Conservation (phyloP, 1,140 invertebrate species). For the Olivierus martensii region DNA sequence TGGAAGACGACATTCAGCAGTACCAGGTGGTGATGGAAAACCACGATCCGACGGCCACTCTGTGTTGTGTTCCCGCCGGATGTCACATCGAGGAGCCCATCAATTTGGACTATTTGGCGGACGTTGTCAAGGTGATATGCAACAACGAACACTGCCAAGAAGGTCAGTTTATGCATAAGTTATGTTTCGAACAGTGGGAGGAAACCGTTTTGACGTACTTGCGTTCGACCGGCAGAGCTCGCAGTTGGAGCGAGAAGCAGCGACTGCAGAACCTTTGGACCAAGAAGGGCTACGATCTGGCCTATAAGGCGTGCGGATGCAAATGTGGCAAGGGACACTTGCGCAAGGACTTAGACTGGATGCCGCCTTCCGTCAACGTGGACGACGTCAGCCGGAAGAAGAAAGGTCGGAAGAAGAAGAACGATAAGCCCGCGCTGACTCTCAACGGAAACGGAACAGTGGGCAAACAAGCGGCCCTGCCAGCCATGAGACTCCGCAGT, state of each 20-base stretch:
- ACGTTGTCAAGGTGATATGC: constrained; percentile 73
- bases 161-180: constrained; percentile 85
- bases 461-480: constrained; percentile 32
- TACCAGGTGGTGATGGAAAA: constrained; percentile 29
- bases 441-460: constrained; percentile 16
- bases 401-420: constrained; percentile 36
- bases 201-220: constrained; percentile 70
- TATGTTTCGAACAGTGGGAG: constrained; percentile 91
- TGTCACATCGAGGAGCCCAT: constrained; percentile 50
- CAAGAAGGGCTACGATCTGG: constrained; percentile 90
- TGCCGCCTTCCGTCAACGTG: constrained; percentile 31
- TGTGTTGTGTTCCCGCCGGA: constrained; percentile 64
- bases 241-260: constrained; percentile 87
- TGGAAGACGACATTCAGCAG: constrained; percentile 7
- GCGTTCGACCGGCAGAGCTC: constrained; percentile 71
- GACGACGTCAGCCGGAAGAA: constrained; percentile 27
- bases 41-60: constrained; percentile 34
- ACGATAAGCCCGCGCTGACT: constrained; percentile 42
- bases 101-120: constrained; percentile 50
- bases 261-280: constrained; percentile 91
- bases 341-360: constrained; percentile 87
- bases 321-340: constrained; percentile 72
- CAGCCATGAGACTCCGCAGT: constrained; percentile 17
- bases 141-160: constrained; percentile 81
- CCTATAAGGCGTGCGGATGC: constrained; percentile 67